Evolutionary conservation across 2,113 vertebrate species (phyloP).

Genomic region (Thomomys bottae): DNA sequence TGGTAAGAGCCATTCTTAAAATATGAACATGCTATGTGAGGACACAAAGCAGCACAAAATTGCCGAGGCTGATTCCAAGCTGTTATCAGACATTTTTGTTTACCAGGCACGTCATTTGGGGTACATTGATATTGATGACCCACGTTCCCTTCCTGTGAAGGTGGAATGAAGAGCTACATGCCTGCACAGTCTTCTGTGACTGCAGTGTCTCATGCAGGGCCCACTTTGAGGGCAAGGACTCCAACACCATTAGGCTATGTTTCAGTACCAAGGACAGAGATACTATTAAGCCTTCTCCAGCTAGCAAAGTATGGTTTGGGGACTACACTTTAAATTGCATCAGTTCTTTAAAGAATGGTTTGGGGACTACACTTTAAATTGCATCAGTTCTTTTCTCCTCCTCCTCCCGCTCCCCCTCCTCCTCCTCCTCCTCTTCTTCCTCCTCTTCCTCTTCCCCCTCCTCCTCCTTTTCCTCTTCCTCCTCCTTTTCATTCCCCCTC

Average conservation of each 20-base stretch:
- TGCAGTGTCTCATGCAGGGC: neutral
- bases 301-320: neutral
- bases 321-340: neutral
- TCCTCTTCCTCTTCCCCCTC: no score
- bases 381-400: neutral
- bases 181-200: no score
- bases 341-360: neutral
- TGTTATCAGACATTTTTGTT: neutral
- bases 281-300: fast-evolving
- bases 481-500: neutral
- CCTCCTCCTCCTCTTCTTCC: no score
- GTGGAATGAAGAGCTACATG: neutral
- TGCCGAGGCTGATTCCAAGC: neutral
- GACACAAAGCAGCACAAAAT: neutral
- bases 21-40: neutral
- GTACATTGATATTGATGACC: neutral
- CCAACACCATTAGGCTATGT: neutral
- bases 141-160: neutral
- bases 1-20: conserved; percentile 3
- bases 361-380: no score
- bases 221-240: neutral
- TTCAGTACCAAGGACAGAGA: conserved; percentile 75
- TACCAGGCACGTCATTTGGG: neutral
- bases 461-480: no score
- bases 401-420: no score